phyloP scores from a whole-genome alignment of 2,797 vertebrate genomes.

The Sparidentex hasta region DNA sequence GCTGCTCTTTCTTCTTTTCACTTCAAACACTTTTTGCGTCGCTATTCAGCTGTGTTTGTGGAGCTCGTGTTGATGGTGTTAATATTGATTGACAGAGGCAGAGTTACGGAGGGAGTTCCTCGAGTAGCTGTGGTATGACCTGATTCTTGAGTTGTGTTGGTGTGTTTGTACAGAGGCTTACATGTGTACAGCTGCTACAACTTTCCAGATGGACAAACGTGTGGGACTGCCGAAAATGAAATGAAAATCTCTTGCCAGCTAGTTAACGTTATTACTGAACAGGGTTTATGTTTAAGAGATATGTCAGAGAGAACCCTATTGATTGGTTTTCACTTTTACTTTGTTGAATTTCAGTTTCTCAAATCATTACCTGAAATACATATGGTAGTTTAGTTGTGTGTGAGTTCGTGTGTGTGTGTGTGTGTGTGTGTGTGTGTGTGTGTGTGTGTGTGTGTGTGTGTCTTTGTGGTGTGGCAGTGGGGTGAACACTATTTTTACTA shows the following conservation, averaged over 20 bases:
- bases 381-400: too few species aligned
- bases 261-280: constrained; percentile 25
- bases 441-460: too few species aligned
- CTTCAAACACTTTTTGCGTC: background rate
- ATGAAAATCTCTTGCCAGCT: background rate
- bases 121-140: constrained; percentile 22
- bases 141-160: constrained; percentile 15
- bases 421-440: too few species aligned
- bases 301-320: background rate
- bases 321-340: background rate
- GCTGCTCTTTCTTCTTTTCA: background rate
- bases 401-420: too few species aligned
- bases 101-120: background rate
- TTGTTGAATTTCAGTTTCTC: background rate
- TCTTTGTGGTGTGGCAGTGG: too few species aligned
- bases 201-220: constrained; percentile 5
- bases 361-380: background rate
- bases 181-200: constrained; percentile 5
- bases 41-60: constrained; percentile 2
- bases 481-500: too few species aligned
- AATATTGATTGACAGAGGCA: constrained; percentile 19
- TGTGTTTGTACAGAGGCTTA: background rate
- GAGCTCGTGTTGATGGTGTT: constrained; percentile 8
- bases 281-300: background rate
- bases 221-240: background rate